Percentiles rank a stretch among this genome's conserved stretches.
Conservation (phyloP, 2,888 invertebrate genomes). For the Ennomos quercinarius region DNA sequence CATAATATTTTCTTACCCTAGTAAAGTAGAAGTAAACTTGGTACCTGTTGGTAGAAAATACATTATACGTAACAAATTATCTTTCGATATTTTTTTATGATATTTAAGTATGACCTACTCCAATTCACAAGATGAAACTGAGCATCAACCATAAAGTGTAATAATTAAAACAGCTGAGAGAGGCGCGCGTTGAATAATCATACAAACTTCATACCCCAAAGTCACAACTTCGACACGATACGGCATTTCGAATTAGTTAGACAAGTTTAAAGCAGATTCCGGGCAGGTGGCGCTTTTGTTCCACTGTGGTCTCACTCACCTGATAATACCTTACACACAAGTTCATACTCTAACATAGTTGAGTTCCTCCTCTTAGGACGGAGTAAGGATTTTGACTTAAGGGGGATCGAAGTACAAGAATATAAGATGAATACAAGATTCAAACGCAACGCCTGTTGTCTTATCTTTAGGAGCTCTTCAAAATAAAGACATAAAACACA, state of each 20-base stretch:
- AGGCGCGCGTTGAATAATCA: constrained; percentile 52
- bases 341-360: constrained; percentile 55
- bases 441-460: too few relatives aligned
- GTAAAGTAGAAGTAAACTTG: too few relatives aligned
- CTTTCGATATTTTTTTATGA: too few relatives aligned
- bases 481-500: neutral
- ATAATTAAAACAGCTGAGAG: constrained; percentile 47
- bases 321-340: constrained; percentile 55
- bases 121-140: neutral
- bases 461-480: too few relatives aligned
- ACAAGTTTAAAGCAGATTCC: constrained; percentile 62
- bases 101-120: neutral
- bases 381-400: constrained; percentile 5
- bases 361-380: constrained; percentile 7
- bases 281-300: constrained; percentile 65
- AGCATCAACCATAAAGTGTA: constrained; percentile 34
- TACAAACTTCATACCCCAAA: constrained; percentile 57
- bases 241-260: constrained; percentile 62
- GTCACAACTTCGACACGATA: constrained; percentile 60
- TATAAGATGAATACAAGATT: neutral
- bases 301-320: constrained; percentile 56
- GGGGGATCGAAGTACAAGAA: neutral
- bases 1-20: too few relatives aligned
- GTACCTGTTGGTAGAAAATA: too few relatives aligned
- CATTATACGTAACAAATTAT: too few relatives aligned